phyloP scores from a whole-genome alignment of 2,888 invertebrate species.

The Dascillus cervinus region DNA sequence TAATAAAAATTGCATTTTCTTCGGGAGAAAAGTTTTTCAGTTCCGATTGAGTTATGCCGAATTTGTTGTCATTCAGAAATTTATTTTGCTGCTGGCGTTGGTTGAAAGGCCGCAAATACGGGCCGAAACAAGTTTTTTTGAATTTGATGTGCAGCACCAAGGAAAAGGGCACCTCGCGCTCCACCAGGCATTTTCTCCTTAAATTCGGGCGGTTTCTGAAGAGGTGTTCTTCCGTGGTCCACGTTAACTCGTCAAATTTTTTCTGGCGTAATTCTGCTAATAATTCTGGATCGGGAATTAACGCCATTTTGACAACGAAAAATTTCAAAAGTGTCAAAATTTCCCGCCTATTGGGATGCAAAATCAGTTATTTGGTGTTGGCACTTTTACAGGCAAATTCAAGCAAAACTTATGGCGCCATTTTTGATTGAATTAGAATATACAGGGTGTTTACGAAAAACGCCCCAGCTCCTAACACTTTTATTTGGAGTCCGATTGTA shows the following conservation, averaged over 20 bases:
- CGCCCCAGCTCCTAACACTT: no score
- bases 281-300: constrained; percentile 1
- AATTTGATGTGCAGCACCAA: constrained; percentile 20
- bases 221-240: constrained; percentile 6
- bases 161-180: constrained; percentile 19
- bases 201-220: constrained; percentile 8
- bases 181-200: constrained; percentile 11
- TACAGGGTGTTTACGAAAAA: no score
- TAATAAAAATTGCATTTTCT: constrained; percentile 19
- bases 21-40: constrained; percentile 18
- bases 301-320: neutral
- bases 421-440: no score
- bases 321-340: no score
- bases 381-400: no score
- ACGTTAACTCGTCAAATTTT: constrained; percentile 7
- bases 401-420: no score
- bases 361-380: no score
- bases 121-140: constrained; percentile 27
- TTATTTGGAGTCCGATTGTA: no score
- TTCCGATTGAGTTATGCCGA: constrained; percentile 25
- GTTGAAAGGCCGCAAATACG: constrained; percentile 29
- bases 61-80: constrained; percentile 26
- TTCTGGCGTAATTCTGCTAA: constrained; percentile 3
- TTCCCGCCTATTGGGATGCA: no score
- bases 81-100: constrained; percentile 24